phyloP scores from a whole-genome alignment of 2,797 vertebrate genomes.

The Podarcis siculus region DNA sequence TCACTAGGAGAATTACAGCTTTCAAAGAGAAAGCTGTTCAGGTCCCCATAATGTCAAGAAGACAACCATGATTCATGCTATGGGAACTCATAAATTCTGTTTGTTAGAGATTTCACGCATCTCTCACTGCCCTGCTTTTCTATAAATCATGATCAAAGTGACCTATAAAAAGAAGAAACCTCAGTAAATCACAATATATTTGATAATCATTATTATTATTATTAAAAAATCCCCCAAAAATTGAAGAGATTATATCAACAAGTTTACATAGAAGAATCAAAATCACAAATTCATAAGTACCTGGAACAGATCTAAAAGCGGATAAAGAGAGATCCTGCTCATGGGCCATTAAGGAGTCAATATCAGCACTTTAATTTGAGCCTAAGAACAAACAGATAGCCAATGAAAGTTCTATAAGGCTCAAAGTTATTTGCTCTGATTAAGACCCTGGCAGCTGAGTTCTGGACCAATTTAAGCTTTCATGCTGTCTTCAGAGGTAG shows the following conservation, averaged over 20 bases:
- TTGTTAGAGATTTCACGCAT: not conserved
- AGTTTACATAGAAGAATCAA: not conserved
- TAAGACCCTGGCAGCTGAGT: no score
- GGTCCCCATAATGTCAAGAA: not conserved
- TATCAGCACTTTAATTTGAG: no score
- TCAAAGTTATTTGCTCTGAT: not conserved
- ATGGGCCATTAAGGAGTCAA: not conserved
- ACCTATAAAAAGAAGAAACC: not conserved
- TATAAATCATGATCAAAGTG: not conserved
- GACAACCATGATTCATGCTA: not conserved
- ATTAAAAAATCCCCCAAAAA: not conserved
- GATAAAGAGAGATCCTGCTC: no score
- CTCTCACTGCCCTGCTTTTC: not conserved
- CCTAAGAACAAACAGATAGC: not conserved
- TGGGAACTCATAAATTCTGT: not conserved
- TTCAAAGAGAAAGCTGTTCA: not conserved
- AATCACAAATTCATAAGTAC: not conserved
- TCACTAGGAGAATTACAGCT: not conserved
- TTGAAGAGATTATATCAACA: not conserved
- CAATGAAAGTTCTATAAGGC: not conserved
- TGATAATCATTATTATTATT: not conserved
- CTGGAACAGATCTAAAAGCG: not conserved
- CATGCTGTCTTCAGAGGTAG: not conserved
- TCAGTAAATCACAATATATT: not conserved
- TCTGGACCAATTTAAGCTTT: not conserved